Percentiles rank a stretch among this genome's conserved stretches.
phyloP scores from a whole-genome alignment of 2,113 vertebrate species.

The Ifrita kowaldi region DNA sequence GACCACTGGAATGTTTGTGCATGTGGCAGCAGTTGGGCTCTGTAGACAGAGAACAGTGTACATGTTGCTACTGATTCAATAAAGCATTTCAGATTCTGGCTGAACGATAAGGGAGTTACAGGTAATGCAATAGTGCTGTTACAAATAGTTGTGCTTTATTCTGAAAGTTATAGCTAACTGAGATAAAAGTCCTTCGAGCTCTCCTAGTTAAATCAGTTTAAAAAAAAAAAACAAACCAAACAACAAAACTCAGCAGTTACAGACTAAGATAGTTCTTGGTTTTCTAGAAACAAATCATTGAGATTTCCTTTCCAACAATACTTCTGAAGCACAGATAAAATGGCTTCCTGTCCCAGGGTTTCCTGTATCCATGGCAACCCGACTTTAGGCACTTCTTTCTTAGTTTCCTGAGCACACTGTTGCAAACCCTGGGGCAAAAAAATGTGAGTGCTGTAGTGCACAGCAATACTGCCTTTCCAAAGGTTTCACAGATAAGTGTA shows the following conservation, averaged over 20 bases:
- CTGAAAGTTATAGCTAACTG: background rate
- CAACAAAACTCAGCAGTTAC: background rate
- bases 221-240: background rate
- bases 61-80: background rate
- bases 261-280: slow-evolving; percentile 18
- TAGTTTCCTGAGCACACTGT: slow-evolving; percentile 73
- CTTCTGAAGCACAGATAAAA: slow-evolving; percentile 76
- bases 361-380: slow-evolving; percentile 85
- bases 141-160: background rate
- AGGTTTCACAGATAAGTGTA: background rate
- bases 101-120: background rate
- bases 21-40: background rate
- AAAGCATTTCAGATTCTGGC: background rate
- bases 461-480: background rate
- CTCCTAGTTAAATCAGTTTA: background rate
- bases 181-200: background rate
- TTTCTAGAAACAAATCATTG: slow-evolving; percentile 62
- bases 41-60: background rate
- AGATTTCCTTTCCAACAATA: slow-evolving; percentile 74
- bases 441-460: background rate
- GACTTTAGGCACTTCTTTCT: slow-evolving; percentile 62
- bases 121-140: background rate
- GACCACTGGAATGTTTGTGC: too few relatives aligned
- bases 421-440: slow-evolving; percentile 31
- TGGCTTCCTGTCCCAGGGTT: slow-evolving; percentile 77